Evolutionary conservation across 2,113 vertebrate genomes (phyloP).

Genomic region (Hystrix brachyura): DNA sequence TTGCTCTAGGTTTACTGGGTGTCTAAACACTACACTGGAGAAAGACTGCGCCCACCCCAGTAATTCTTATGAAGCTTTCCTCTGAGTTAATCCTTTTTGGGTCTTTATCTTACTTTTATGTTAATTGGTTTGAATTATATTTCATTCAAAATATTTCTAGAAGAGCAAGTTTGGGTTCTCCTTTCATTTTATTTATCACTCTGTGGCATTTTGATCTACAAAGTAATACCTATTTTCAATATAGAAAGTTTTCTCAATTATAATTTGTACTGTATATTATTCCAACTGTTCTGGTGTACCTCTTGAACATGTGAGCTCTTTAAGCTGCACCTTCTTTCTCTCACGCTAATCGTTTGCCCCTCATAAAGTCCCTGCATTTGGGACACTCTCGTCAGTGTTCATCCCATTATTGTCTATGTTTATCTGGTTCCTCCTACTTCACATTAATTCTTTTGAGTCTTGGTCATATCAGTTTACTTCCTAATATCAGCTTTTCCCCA

Average conservation of each 20-base stretch:
- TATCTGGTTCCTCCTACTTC: background rate
- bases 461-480: background rate
- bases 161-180: background rate
- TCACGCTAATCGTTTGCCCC: background rate
- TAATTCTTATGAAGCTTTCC: background rate
- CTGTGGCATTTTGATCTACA: background rate
- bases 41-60: background rate
- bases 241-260: constrained; percentile 1
- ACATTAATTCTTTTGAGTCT: background rate
- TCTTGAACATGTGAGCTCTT: background rate
- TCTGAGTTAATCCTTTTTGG: background rate
- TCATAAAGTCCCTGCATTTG: background rate
- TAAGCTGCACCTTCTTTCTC: background rate
- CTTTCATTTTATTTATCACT: background rate
- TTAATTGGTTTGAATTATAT: constrained; percentile 44
- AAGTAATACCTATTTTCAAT: background rate
- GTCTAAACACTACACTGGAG: background rate
- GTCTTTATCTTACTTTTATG: background rate
- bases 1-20: background rate
- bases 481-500: background rate
- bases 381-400: background rate
- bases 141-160: background rate
- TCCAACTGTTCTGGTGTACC: background rate
- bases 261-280: background rate
- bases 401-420: background rate